Evolutionary conservation across 2,797 vertebrate species (phyloP), one percentile per base, ranked within the genome.

Genomic region (Gymnodraco acuticeps): DNA sequence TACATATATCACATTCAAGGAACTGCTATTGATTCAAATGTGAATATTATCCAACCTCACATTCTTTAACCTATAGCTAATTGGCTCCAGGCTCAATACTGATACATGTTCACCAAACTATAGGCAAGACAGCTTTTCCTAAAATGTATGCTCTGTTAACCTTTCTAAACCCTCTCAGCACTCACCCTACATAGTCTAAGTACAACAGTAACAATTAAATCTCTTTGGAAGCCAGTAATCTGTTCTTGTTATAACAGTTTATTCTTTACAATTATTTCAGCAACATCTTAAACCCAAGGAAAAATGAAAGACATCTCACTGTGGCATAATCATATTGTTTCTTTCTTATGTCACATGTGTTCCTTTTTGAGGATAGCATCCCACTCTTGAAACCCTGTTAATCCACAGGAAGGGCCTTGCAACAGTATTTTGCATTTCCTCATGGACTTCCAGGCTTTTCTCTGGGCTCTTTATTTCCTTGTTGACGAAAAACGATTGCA

Each of bases 401-500:
- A 86, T 67, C 59, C 47, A 65, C 33, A 75, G 41, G 48, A 58
- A 80, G 52, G 47, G 59, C 61, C 75, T 31, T 67, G 84, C 53
- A 75, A 51, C 56, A 52, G 7, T 64, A 56, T 75, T 64, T 53
- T 74, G 15, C 38, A 78, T 79, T 79, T 84, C 77, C 62, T 78
- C 6, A 2, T 33, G 46, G 68, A 65, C 45, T 73, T 43, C 42
- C 0, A 15, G 23, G 46, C 27, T 67, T 82, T 83, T 86, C 73
- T 78, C 27, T 5, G 64, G 64, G 64, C 53, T 70, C 48, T 82
- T 78, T 83, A 23, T 73, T 76, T 65, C 59, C 50, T 51, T 80
- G 85, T 71, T 88, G 70, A 81, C 71, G 51, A 66, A 81, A 78
- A 80, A 71, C 12, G 19, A 64, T 82, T 58, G 43, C 31, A 27